Evolutionary conservation across 2,797 vertebrate species (phyloP).

Genomic region (Bradypodion ventrale): DNA sequence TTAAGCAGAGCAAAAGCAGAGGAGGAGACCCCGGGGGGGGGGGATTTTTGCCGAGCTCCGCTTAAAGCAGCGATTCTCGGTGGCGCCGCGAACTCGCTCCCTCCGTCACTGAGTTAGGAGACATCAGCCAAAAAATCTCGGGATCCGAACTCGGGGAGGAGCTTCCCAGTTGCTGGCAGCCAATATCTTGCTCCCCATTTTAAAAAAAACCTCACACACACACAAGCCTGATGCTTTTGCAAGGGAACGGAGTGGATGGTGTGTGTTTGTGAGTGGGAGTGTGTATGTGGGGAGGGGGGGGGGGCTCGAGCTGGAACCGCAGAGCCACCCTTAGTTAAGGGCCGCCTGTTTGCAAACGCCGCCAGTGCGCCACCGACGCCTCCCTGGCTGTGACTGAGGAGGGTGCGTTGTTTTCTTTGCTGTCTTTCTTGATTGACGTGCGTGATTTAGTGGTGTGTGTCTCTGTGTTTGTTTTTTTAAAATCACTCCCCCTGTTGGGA

Average conservation of each 20-base stretch:
- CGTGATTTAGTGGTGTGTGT: constrained; percentile 25
- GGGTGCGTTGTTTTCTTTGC: constrained; percentile 74
- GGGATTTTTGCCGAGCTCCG: not conserved
- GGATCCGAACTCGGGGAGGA: constrained; percentile 77
- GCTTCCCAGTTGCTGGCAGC: constrained; percentile 71
- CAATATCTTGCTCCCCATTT: constrained; percentile 74
- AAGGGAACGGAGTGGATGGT: constrained; percentile 23
- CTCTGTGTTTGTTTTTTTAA: not conserved
- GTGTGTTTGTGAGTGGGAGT: too few relatives aligned
- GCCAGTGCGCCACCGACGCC: not conserved
- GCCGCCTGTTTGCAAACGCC: not conserved
- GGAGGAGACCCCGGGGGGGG: not conserved
- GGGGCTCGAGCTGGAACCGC: too few relatives aligned
- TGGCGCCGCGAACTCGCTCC: constrained; percentile 65
- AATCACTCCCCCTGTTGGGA: not conserved
- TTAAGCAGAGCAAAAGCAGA: constrained; percentile 12
- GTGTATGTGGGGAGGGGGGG: too few relatives aligned
- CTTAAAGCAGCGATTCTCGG: constrained; percentile 17
- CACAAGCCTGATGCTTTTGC: constrained; percentile 66
- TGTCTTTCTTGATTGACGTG: constrained; percentile 67
- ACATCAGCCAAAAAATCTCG: constrained; percentile 77
- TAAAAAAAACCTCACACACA: too few relatives aligned
- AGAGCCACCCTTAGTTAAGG: constrained; percentile 18
- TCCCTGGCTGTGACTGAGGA: constrained; percentile 27
- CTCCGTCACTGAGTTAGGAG: constrained; percentile 72